Evolutionary conservation across 2,888 invertebrate genomes (phyloP), one percentile per base, ranked within the genome.

Genomic region (Hemaris fuciformis): DNA sequence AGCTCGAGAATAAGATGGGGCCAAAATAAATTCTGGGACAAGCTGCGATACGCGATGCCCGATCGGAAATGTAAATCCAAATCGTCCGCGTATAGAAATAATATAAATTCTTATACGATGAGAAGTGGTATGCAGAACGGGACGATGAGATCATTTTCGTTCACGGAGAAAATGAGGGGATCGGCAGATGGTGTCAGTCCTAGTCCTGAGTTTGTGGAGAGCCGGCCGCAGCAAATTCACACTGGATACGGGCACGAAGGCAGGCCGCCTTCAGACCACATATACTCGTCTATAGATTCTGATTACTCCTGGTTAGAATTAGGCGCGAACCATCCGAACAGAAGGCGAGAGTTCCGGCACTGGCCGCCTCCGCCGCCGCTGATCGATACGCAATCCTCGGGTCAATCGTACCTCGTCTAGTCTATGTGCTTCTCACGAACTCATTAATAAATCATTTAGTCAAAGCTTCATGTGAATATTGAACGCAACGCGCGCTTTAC

Each of bases 11-110:
- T 98, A 71, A 94, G 96, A 73, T 97, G 97, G 95, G 97, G 96
- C 75, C 98, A 98, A 86, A 96, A 96, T 76, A 94, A 97, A 80
- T 99, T 99, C 93, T 98, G 98, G 98, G 97, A 98, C 81, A 96
- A 97, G 80, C 91, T 99, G 68, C 94, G 96, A 69, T 98, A 97
- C 83, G 96, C 97, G 65, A 95, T 98, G 94, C 98, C 98, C 27
- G 95, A 96, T 77, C 94, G 95, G 71, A 94, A 85, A 71, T 81
- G 77, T 71, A 89, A 86, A 77, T 77, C 83, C 34, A 89, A 90
- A 77, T 83, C 88, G n/a, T 81, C 89, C 67, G 94, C 96, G 75
- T 97, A 97, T 77, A 94, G 96, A 74, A 94, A 95, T 71, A 96
- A 96, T 81, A 96, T 97, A 79, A 97, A 97, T 88, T 97, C 97